A percentile compares a stretch with the other conserved stretches of the same genome.
Evolutionary conservation across 2,888 invertebrate species (phyloP).

Genomic region (Notocelia uddmanniana): DNA sequence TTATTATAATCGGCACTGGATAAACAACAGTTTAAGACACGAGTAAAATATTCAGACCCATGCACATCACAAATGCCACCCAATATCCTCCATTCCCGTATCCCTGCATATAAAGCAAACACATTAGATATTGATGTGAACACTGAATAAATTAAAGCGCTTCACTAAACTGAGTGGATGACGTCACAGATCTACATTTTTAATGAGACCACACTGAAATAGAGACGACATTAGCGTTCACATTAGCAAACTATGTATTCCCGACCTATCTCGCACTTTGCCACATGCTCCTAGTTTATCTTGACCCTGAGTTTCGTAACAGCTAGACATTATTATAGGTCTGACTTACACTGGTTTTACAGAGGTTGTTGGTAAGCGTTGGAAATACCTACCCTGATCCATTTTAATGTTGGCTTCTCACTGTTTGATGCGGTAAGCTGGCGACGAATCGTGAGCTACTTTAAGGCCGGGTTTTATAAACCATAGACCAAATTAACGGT

Average conservation of each 20-base stretch:
- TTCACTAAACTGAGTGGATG: background rate
- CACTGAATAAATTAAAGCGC: background rate
- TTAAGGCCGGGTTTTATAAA: background rate
- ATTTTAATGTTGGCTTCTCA: constrained; percentile 28
- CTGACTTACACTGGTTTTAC: background rate
- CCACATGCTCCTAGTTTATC: background rate
- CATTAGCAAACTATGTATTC: constrained; percentile 18
- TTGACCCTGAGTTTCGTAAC: background rate
- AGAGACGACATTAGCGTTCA: constrained; percentile 19
- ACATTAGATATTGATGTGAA: background rate
- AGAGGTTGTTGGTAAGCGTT: background rate
- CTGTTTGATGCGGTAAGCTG: constrained; percentile 9
- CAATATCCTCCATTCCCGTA: too few species aligned
- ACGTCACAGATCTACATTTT: constrained; percentile 29
- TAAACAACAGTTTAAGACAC: too few species aligned
- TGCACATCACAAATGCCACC: too few species aligned
- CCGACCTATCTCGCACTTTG: too few species aligned
- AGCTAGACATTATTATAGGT: background rate
- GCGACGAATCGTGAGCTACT: constrained; percentile 5
- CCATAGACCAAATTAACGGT: too few species aligned
- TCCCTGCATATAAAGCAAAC: too few species aligned
- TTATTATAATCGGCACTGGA: too few species aligned
- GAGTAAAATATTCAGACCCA: too few species aligned
- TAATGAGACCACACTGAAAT: constrained; percentile 26
- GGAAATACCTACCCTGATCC: background rate